Base-by-base conservation (phyloP, 2,797 vertebrate species). In the Linurgus olivaceus region DNA sequence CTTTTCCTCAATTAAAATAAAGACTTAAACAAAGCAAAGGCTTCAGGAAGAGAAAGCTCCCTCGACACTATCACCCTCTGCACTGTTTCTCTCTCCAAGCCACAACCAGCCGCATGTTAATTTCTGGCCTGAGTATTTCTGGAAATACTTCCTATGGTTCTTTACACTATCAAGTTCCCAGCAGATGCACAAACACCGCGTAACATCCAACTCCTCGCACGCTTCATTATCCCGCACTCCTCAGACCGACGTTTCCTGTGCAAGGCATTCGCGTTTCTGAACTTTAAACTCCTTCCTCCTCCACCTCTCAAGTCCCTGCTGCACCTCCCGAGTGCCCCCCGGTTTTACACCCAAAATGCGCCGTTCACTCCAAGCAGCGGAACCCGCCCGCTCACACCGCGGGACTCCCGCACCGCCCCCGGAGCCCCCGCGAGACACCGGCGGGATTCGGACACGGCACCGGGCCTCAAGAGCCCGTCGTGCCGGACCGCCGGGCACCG, bases 341-440 rank as follows among this genome's bases (percentile, higher is more conserved):
- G 10, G 10, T 5, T 45, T 26, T 4, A 33, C 3, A 26, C 8
- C 14, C 21, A 33, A 28, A 14, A 7, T 0, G 2, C 11, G 2
- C 25, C 17, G 31, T 4, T 14, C 21, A 0, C 11, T 9, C 6
- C 7, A 3, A 25, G 18, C 15, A 20, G 13, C 6, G 1, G 66
- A 70, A 11, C 7, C 7, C 57, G 13, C 23, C 48, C 17, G 17
- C 6, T 42, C 40, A 4, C 52, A 2, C 26, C 2, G 63, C 14
- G 50, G n/a, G 11, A 37, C 5, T 16, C 16, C 37, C 37, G 19
- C 42, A 9, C 18, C 8, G 72, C 28, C 80, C 9, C 45, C 33
- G 10, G 11, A 7, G 17, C 40, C 19, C 44, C 3, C 57, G 4
- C 0, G 2, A 20, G 52, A 37, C 11, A 16, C 55, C 18, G 37